Percentiles rank a stretch among this genome's conserved stretches.
Evolutionary conservation across 2,797 vertebrate genomes (phyloP).

Genomic region (Pantherophis alleghaniensis): DNA sequence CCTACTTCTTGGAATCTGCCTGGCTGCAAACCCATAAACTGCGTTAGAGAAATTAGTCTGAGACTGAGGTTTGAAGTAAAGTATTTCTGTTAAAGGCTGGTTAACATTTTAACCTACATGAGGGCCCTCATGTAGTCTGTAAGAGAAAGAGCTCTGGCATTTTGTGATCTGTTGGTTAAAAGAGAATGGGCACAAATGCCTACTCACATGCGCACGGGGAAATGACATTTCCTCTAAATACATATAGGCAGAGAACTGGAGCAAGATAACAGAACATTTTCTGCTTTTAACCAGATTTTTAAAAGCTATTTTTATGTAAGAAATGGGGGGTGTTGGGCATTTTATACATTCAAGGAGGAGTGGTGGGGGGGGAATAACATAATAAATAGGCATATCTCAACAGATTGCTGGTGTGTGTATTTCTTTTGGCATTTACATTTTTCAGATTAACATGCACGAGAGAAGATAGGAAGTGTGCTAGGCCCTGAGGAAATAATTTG

Average conservation of each 20-base stretch:
- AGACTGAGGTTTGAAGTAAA: neutral
- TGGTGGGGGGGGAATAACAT: constrained; percentile 40
- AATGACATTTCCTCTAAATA: constrained; percentile 29
- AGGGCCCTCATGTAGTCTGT: neutral
- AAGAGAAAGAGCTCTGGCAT: neutral
- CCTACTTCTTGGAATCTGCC: neutral
- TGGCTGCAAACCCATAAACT: neutral
- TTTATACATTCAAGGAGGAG: constrained; percentile 18
- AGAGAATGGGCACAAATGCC: constrained; percentile 13
- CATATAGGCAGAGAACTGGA: constrained; percentile 31
- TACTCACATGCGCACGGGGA: neutral
- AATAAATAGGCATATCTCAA: constrained; percentile 70
- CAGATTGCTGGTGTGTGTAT: constrained; percentile 64
- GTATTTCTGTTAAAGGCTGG: neutral
- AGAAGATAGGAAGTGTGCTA: constrained; percentile 66
- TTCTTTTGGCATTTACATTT: constrained; percentile 73
- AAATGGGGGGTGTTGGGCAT: constrained; percentile 25
- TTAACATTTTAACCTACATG: too few species aligned
- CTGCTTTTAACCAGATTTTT: neutral
- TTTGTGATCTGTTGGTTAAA: neutral
- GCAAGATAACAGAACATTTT: constrained; percentile 38
- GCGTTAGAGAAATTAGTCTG: neutral
- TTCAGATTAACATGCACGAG: constrained; percentile 78
- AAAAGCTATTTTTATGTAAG: neutral
- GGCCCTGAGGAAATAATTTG: constrained; percentile 77